Conservation (phyloP, 2,797 vertebrate genomes). For the Dromococcyx pavoninus region DNA sequence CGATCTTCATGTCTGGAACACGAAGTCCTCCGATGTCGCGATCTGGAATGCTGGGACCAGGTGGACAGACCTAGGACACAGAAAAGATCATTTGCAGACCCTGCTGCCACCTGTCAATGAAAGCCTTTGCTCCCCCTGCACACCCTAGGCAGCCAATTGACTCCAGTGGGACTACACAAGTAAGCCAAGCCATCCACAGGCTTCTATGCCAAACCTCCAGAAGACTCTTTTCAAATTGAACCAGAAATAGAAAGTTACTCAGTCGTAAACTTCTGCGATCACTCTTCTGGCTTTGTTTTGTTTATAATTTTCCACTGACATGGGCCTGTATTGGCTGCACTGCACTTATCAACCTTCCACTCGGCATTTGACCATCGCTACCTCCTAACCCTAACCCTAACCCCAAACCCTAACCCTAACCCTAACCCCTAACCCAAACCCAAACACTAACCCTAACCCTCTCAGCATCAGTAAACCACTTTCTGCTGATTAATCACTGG, state of each 20-base stretch:
- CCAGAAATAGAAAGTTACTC: not conserved
- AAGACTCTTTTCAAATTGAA: not conserved
- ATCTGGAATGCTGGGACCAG: conserved; percentile 92
- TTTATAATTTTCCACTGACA: not conserved
- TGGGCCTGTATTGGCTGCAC: not conserved
- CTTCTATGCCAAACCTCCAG: not conserved
- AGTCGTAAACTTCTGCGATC: not conserved
- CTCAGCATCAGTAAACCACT: not conserved
- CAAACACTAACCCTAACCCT: too few relatives aligned
- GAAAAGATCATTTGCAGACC: conserved; percentile 6
- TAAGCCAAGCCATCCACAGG: not conserved
- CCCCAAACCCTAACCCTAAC: too few relatives aligned
- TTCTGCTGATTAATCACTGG: not conserved
- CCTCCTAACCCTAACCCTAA: too few relatives aligned
- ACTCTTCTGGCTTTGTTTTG: not conserved
- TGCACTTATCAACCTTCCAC: not conserved
- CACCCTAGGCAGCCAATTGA: not conserved
- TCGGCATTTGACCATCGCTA: not conserved
- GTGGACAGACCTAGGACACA: conserved; percentile 87
- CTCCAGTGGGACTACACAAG: not conserved
- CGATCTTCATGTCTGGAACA: conserved; percentile 83
- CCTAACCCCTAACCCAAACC: too few relatives aligned
- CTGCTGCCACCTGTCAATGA: not conserved
- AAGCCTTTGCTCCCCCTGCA: not conserved
- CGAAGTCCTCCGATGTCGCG: conserved; percentile 81